Evolutionary conservation across 2,113 vertebrate species (phyloP).

Genomic region (Oostethus manadensis): DNA sequence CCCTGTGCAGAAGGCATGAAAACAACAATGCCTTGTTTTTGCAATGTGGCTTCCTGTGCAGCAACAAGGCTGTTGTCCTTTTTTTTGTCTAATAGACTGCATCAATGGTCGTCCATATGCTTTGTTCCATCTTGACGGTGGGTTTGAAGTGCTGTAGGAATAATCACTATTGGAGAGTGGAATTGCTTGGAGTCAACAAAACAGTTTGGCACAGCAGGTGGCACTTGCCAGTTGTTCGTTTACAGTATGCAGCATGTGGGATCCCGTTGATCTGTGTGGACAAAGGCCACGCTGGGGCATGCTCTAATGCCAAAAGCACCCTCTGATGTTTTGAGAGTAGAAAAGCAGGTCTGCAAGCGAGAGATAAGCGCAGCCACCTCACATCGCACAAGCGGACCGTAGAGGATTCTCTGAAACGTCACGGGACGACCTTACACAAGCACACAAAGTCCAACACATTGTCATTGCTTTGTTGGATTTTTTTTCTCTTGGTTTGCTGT

Average conservation of each 20-base stretch:
- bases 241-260: conserved; percentile 29
- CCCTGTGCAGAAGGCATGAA: conserved; percentile 56
- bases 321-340: conserved; percentile 49
- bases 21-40: conserved; percentile 49
- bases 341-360: conserved; percentile 48
- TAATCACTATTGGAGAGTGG: conserved; percentile 43
- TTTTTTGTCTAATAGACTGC: conserved; percentile 29
- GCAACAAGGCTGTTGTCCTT: conserved; percentile 43
- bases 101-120: conserved; percentile 50
- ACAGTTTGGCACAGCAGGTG: conserved; percentile 48
- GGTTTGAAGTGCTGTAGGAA: conserved; percentile 44
- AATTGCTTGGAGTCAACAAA: conserved; percentile 35
- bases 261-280: conserved; percentile 37
- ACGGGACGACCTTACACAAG: conserved; percentile 19
- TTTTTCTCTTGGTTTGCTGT: background rate
- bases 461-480: conserved; percentile 19
- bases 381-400: conserved; percentile 31
- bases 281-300: conserved; percentile 42
- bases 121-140: conserved; percentile 48
- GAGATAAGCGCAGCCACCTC: conserved; percentile 62
- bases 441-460: conserved; percentile 9
- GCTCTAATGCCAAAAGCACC: conserved; percentile 42
- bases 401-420: conserved; percentile 31
- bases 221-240: conserved; percentile 47
- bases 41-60: conserved; percentile 6